These are phyloP conservation scores for Archegozetes longisetosus DNA, from an alignment of 1,140 invertebrate genomes.

Conservation along the genomic window DNA sequence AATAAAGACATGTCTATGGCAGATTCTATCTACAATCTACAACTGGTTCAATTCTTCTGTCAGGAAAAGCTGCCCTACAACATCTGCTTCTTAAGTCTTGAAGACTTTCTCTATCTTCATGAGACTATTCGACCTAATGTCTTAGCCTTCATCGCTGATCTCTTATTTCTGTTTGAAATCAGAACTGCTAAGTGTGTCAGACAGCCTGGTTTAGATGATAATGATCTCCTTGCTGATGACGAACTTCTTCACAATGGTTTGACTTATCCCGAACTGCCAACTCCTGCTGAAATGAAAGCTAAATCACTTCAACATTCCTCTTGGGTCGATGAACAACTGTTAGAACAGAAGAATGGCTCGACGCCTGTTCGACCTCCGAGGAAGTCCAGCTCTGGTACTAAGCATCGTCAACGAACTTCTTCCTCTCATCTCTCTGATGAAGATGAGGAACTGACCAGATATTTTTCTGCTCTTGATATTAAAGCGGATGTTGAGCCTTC, in stretches of 20 bases:
- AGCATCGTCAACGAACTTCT: background rate
- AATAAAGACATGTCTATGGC: conserved; percentile 41
- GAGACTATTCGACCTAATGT: conserved; percentile 84
- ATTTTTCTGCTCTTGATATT: conserved; percentile 15
- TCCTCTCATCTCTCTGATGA: conserved; percentile 1
- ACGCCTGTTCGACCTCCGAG: background rate
- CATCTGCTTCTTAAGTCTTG: conserved; percentile 84
- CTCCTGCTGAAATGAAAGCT: conserved; percentile 15
- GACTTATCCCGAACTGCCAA: conserved; percentile 13
- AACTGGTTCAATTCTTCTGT: conserved; percentile 76
- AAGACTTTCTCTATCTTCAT: conserved; percentile 88
- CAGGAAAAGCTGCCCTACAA: conserved; percentile 57
- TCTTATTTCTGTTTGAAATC: conserved; percentile 89
- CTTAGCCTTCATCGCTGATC: conserved; percentile 79
- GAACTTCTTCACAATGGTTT: background rate
- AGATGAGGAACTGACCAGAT: conserved; percentile 18
- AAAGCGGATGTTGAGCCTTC: background rate
- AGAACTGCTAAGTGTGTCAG: conserved; percentile 73
- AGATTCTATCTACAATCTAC: conserved; percentile 86
- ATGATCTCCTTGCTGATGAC: background rate
- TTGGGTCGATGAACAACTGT: conserved; percentile 1
- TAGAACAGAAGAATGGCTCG: background rate
- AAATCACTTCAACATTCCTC: conserved; percentile 10
- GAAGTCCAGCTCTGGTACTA: background rate
- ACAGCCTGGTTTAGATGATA: conserved; percentile 29